Conservation (phyloP, 2,888 invertebrate species). For the Ecdyonurus torrentis region DNA sequence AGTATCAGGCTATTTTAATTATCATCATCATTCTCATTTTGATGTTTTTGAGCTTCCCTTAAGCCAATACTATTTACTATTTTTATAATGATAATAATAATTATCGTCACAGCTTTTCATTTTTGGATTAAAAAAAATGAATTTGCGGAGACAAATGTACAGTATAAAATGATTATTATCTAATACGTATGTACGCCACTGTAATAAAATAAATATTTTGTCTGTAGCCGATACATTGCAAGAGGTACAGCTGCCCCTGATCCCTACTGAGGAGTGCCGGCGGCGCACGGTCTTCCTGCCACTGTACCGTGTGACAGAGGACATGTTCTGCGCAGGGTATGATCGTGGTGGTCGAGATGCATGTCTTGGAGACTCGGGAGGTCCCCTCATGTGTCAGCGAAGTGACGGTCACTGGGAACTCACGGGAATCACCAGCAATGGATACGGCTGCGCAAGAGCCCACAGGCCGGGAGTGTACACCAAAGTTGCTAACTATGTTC, state of each 20-base stretch:
- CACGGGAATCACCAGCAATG: constrained; percentile 56
- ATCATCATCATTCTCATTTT: no score
- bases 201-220: no score
- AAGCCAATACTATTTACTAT: no score
- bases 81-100: no score
- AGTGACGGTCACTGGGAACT: constrained; percentile 27
- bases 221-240: constrained; percentile 61
- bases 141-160: no score
- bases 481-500: constrained; percentile 54
- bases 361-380: constrained; percentile 64
- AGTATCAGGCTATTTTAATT: no score
- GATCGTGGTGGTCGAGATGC: constrained; percentile 66
- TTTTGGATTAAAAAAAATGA: no score
- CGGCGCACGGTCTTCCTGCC: constrained; percentile 56
- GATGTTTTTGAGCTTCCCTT: no score
- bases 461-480: constrained; percentile 67
- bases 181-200: no score
- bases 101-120: no score
- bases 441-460: constrained; percentile 62
- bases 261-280: constrained; percentile 58
- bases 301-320: constrained; percentile 56
- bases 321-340: constrained; percentile 69
- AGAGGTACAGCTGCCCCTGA: constrained; percentile 63
- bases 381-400: constrained; percentile 62
- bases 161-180: no score